Evolutionary conservation across 35 echinoderm and acorn worm genomes (phyloP).

Genomic region (Lytechinus pictus): DNA sequence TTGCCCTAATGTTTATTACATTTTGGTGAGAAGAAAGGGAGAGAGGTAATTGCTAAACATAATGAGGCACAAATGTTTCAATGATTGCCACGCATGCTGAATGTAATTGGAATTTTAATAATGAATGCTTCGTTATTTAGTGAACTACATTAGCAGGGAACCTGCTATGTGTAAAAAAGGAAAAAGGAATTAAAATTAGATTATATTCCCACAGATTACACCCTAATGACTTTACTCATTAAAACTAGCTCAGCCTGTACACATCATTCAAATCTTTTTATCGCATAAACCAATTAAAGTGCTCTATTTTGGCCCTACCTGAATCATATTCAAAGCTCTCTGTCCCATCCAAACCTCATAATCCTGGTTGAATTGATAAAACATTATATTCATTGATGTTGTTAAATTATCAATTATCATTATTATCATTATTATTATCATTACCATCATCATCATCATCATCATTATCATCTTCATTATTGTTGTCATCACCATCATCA

Average conservation of each 20-base stretch:
- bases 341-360: neutral
- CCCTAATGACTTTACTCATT: neutral
- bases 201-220: neutral
- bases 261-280: neutral
- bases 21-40: slow-evolving; percentile 33
- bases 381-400: no score
- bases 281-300: slow-evolving; percentile 20
- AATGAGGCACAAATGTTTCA: slow-evolving; percentile 36
- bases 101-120: slow-evolving; percentile 29
- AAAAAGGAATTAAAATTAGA: neutral
- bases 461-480: no score
- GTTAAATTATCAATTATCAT: no score
- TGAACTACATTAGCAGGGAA: slow-evolving; percentile 9
- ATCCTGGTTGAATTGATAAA: neutral
- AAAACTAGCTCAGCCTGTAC: slow-evolving; percentile 10
- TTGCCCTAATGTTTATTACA: slow-evolving; percentile 47
- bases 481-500: no score
- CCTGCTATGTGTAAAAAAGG: neutral
- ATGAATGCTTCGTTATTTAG: slow-evolving; percentile 13
- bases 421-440: no score
- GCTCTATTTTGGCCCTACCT: neutral
- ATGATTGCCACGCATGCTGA: slow-evolving; percentile 28
- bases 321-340: neutral
- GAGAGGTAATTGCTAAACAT: slow-evolving; percentile 28
- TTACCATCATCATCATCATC: no score